Percentiles rank a stretch among this genome's conserved stretches.
Evolutionary conservation across 64 coral and sea anemone species (phyloP).

Genomic region (Hydrozoanthus tunicans): DNA sequence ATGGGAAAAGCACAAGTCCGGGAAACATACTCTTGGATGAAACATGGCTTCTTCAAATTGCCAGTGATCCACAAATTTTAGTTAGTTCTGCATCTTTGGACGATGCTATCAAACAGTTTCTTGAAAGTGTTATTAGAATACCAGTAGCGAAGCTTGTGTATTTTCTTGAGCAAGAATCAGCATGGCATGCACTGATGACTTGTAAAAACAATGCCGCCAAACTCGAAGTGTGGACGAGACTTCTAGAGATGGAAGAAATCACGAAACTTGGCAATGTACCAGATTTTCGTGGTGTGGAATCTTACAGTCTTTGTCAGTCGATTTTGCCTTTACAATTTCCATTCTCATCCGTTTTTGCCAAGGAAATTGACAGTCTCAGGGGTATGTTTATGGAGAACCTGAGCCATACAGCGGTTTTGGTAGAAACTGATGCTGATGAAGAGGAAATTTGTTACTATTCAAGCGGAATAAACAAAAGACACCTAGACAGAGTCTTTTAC

Average conservation of each 20-base stretch:
- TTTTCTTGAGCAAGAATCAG: constrained; percentile 83
- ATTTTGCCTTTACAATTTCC: constrained; percentile 64
- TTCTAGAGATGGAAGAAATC: constrained; percentile 56
- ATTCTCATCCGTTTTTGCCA: constrained; percentile 55
- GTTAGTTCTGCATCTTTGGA: constrained; percentile 75
- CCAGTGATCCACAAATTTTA: constrained; percentile 59
- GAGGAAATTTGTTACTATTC: constrained; percentile 42
- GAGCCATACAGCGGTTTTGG: constrained; percentile 37
- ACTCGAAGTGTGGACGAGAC: constrained; percentile 32
- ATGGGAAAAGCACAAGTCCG: neutral
- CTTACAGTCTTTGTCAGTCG: constrained; percentile 33
- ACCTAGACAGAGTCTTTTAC: constrained; percentile 23
- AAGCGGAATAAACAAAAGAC: constrained; percentile 6
- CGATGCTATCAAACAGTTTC: constrained; percentile 62
- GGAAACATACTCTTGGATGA: neutral
- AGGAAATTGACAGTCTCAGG: constrained; percentile 62
- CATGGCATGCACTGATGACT: constrained; percentile 26
- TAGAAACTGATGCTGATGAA: constrained; percentile 58
- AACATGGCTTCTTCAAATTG: constrained; percentile 15
- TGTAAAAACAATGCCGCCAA: neutral
- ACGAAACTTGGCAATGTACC: constrained; percentile 60
- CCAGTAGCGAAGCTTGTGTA: constrained; percentile 81
- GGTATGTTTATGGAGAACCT: constrained; percentile 72
- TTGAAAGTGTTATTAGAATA: constrained; percentile 59
- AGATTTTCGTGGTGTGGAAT: constrained; percentile 63